These are phyloP conservation scores for Hippocampus mohnikei DNA, from an alignment of 2,113 vertebrate genomes.

Conservation along the genomic window DNA sequence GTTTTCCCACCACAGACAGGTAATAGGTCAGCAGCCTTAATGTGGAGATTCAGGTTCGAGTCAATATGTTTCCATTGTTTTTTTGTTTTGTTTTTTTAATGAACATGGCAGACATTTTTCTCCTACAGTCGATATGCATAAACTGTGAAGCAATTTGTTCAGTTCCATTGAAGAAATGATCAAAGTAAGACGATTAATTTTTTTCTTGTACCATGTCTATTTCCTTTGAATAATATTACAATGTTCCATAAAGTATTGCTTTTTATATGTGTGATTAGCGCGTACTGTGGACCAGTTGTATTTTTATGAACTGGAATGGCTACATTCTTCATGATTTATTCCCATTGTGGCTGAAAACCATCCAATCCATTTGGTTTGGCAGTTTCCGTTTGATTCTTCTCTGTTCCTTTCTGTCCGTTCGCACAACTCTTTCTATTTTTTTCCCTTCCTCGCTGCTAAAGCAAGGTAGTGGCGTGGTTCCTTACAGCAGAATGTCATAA, in stretches of 20 bases:
- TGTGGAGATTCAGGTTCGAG: not conserved
- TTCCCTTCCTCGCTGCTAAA: no score
- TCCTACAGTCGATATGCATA: not conserved
- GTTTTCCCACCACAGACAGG: slow-evolving; percentile 38
- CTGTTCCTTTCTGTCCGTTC: no score
- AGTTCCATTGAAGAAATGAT: not conserved
- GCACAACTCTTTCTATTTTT: no score
- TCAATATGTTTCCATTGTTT: not conserved
- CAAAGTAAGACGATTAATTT: not conserved
- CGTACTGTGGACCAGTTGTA: not conserved
- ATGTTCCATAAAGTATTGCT: no score
- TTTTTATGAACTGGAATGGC: not conserved
- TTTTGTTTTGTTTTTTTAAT: not conserved
- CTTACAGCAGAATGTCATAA: no score
- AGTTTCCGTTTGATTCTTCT: no score
- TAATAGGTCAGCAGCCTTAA: slow-evolving; percentile 25
- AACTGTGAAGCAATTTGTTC: not conserved
- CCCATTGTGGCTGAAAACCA: not conserved
- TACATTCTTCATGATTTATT: not conserved
- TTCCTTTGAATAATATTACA: no score
- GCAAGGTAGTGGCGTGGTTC: no score
- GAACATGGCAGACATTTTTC: not conserved
- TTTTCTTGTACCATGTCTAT: no score
- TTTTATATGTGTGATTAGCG: no score
- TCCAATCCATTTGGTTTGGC: not conserved